Base-by-base conservation (phyloP, 30 jellyfish, hydroid and myxozoan genomes). In the Haliclystus octoradiatus region DNA sequence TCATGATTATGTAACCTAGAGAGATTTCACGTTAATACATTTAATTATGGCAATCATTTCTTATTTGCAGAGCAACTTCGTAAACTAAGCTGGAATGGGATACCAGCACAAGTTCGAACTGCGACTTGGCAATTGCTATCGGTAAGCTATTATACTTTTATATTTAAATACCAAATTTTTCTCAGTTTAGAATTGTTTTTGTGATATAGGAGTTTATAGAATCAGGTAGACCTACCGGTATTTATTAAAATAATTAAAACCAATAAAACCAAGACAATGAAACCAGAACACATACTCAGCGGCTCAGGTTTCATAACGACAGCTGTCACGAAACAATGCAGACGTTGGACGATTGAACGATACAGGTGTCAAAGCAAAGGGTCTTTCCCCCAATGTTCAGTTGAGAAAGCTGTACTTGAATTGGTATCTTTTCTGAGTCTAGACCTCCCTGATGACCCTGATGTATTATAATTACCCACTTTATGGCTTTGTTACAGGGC, bases 31-130 rank as follows among this genome's bases (percentile, higher is more conserved):
- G n/a, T n/a, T n/a, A n/a, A n/a, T n/a, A n/a, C n/a, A n/a, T n/a
- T n/a, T n/a, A n/a, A n/a, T n/a, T n/a, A n/a, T n/a, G n/a, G n/a
- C n/a, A n/a, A n/a, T n/a, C n/a, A n/a, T n/a, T n/a, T 70, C 14
- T 0, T 40, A 57, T 26, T 65, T 34, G 15, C 80, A 80, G 96
- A 86, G 40, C 96, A 86, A 69, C 73, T 86, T 12, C 94, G 92
- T 2, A 86, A 83, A 63, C 75, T 90, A 22, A 71, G 92, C 66
- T 90, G 98, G 98, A 82, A 90, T 62, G 98, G 98, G 12, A 63
- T 90, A 9, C 95, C 98, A 31, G 62, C 52, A 2, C 46, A 68
- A 24, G 24, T 81, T 7, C 80, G 98, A 34, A 79, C 83, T 2
- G 80, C 84, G 30, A 72, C 95, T 3, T 90, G 98, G 98, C 80